Conservation (phyloP, 2,888 invertebrate species). For the Dichetophora obliterata region DNA sequence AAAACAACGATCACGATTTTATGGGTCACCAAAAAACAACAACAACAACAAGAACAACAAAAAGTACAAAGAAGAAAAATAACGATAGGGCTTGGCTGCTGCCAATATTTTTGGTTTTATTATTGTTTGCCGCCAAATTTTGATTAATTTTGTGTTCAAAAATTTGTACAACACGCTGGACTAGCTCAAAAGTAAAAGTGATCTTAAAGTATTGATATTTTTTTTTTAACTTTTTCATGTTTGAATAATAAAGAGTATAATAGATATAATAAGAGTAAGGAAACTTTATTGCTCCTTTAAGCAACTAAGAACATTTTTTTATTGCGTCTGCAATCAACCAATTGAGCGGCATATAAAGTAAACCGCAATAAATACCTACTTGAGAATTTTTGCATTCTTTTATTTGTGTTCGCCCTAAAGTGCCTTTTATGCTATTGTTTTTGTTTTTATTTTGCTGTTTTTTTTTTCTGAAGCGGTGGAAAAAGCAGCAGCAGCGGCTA, state of each 20-base stretch:
- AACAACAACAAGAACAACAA: neutral
- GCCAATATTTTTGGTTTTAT: neutral
- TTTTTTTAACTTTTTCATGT: neutral
- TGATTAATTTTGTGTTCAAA: conserved; percentile 4
- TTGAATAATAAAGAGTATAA: too few species aligned
- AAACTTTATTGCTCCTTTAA: too few species aligned
- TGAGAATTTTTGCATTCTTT: neutral
- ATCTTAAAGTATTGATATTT: neutral
- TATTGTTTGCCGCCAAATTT: neutral
- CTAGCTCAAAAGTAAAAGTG: too few species aligned
- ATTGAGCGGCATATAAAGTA: neutral
- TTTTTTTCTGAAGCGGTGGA: neutral
- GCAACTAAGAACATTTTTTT: too few species aligned
- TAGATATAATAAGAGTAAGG: too few species aligned
- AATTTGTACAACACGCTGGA: neutral
- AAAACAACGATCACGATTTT: conserved; percentile 2
- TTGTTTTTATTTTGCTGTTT: too few species aligned
- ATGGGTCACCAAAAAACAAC: neutral
- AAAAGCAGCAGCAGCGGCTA: neutral
- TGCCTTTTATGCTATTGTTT: neutral
- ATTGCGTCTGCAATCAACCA: neutral
- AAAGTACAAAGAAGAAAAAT: neutral
- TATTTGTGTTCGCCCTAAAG: neutral
- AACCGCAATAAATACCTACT: neutral
- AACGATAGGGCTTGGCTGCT: neutral